Conservation (phyloP, 53 echinoderm and acorn worm genomes). For the Henricia sp. region DNA sequence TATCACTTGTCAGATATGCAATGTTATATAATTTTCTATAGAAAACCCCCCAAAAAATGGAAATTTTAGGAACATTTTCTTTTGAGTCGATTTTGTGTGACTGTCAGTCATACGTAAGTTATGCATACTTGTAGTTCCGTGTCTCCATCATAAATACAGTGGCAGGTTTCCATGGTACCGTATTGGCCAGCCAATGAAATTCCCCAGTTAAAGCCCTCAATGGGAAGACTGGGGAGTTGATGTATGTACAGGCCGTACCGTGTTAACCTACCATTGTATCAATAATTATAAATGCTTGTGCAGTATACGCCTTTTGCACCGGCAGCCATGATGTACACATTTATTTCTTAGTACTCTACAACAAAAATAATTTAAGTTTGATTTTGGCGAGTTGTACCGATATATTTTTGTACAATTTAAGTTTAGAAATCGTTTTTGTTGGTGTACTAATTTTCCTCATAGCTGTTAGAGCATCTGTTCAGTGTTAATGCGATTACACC, state of each 20-base stretch:
- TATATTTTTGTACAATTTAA: too few species aligned
- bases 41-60: neutral
- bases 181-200: conserved; percentile 65
- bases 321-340: too few species aligned
- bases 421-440: too few species aligned
- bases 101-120: too few species aligned
- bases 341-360: too few species aligned
- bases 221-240: conserved; percentile 52
- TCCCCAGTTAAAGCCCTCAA: conserved; percentile 47
- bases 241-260: conserved; percentile 55
- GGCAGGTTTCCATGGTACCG: conserved; percentile 59
- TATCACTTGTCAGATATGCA: neutral
- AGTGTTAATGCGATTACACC: too few species aligned
- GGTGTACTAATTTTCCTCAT: too few species aligned
- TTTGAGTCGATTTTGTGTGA: neutral
- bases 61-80: neutral
- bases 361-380: too few species aligned
- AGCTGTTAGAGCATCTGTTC: too few species aligned
- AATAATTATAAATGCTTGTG: too few species aligned
- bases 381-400: too few species aligned
- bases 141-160: conserved; percentile 51
- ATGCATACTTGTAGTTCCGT: conserved; percentile 39
- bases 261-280: conserved; percentile 44
- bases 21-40: neutral
- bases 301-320: too few species aligned